phyloP scores from a whole-genome alignment of 2,888 invertebrate genomes.

The Hydrotaea diabolus region DNA sequence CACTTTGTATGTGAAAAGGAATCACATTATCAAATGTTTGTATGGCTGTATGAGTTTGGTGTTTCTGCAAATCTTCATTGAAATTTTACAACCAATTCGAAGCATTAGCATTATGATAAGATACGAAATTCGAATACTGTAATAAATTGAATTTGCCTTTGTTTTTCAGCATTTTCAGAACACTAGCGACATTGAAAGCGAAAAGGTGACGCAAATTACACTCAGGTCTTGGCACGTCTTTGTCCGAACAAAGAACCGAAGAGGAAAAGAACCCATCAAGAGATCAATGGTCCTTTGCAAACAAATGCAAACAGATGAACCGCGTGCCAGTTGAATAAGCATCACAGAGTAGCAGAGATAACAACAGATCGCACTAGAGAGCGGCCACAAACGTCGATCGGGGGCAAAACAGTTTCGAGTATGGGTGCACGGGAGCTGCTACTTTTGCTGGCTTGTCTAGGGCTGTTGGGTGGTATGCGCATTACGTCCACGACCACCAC shows the following conservation, averaged over 20 bases:
- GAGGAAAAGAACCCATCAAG: not conserved
- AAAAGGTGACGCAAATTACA: conserved; percentile 42
- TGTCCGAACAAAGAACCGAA: not conserved
- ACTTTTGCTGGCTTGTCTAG: conserved; percentile 71
- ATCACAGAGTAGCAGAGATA: not conserved
- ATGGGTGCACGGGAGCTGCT: conserved; percentile 75
- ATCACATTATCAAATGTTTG: too few species aligned
- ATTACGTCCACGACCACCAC: conserved; percentile 75
- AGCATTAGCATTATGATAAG: conserved; percentile 44
- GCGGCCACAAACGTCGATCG: not conserved
- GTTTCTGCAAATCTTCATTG: not conserved
- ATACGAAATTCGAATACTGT: not conserved
- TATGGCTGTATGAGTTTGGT: too few species aligned
- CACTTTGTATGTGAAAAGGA: too few species aligned
- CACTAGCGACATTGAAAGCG: conserved; percentile 51
- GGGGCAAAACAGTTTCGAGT: not conserved
- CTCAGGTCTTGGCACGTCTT: not conserved
- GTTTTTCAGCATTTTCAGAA: conserved; percentile 51
- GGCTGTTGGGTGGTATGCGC: conserved; percentile 72
- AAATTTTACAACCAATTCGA: not conserved
- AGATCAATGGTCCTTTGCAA: conserved; percentile 24
- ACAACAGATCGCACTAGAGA: not conserved
- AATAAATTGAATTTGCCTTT: conserved; percentile 30
- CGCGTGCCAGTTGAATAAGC: conserved; percentile 1
- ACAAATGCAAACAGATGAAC: not conserved